phyloP scores from a whole-genome alignment of 2,888 invertebrate species.

The Resseliella maxima region DNA sequence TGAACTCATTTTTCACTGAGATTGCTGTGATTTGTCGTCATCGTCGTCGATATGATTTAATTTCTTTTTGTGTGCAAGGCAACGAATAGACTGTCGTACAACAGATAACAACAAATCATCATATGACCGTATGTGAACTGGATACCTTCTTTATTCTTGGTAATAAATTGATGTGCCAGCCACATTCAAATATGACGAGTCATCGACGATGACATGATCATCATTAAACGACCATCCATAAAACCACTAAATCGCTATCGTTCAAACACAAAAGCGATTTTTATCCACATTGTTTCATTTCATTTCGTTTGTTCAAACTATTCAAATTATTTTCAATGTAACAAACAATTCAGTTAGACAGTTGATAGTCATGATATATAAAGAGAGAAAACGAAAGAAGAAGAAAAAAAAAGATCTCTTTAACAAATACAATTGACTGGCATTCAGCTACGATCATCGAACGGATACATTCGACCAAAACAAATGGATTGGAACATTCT shows the following conservation, averaged over 20 bases:
- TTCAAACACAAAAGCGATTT: not conserved
- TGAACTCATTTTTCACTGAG: conserved; percentile 42
- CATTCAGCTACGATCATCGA: not conserved
- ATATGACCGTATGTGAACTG: conserved; percentile 4
- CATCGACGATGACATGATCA: conserved; percentile 39
- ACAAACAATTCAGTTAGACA: conserved; percentile 14
- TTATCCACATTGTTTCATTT: too few relatives aligned
- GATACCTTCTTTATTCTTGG: not conserved
- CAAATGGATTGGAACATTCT: conserved; percentile 1
- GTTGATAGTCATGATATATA: not conserved
- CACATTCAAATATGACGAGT: not conserved
- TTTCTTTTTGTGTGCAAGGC: not conserved
- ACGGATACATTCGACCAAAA: not conserved
- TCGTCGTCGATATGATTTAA: not conserved
- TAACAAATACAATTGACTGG: conserved; percentile 4
- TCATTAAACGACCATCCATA: not conserved
- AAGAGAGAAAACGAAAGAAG: not conserved
- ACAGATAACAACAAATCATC: conserved; percentile 13
- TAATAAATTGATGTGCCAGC: conserved; percentile 42
- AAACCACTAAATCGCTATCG: not conserved
- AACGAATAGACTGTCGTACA: not conserved
- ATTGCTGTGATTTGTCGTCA: conserved; percentile 15
- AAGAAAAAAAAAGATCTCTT: not conserved
- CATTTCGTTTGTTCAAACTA: conserved; percentile 30
- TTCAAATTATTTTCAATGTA: conserved; percentile 19